Conservation (phyloP, 1,140 invertebrate genomes). For the Danaus melanippus region DNA sequence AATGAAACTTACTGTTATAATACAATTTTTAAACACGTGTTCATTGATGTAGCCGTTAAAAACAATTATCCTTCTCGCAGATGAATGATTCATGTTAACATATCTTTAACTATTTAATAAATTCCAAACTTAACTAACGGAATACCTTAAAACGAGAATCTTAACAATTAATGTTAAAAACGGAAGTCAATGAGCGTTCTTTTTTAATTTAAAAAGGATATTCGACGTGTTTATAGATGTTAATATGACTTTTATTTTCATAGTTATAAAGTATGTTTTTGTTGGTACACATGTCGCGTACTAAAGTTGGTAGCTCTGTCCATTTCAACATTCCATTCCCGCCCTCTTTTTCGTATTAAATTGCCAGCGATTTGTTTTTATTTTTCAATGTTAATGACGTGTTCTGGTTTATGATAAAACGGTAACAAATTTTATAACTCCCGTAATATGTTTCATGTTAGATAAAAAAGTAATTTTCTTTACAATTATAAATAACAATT, state of each 20-base stretch:
- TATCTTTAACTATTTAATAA: slow-evolving; percentile 15
- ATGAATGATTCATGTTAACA: too few relatives aligned
- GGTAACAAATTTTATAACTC: neutral
- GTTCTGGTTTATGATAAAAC: neutral
- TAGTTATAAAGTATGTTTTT: slow-evolving; percentile 37
- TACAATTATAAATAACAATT: too few relatives aligned
- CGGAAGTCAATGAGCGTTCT: slow-evolving; percentile 47
- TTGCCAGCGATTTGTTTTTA: slow-evolving; percentile 54
- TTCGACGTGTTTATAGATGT: slow-evolving; percentile 18
- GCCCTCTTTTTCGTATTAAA: slow-evolving; percentile 57
- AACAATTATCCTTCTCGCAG: too few relatives aligned
- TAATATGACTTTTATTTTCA: slow-evolving; percentile 36
- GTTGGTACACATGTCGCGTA: slow-evolving; percentile 36
- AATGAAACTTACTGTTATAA: too few relatives aligned
- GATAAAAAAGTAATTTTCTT: too few relatives aligned
- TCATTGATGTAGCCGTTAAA: too few relatives aligned
- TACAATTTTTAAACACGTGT: too few relatives aligned
- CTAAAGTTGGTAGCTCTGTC: slow-evolving; percentile 60
- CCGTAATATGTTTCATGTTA: too few relatives aligned
- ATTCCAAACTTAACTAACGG: slow-evolving; percentile 22
- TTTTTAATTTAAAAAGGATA: slow-evolving; percentile 17
- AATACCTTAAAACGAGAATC: slow-evolving; percentile 21
- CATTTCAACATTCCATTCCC: slow-evolving; percentile 57
- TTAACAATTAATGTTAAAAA: slow-evolving; percentile 46
- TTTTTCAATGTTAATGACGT: slow-evolving; percentile 8